Conservation (phyloP, 2,797 vertebrate genomes). For the Hylomyscus alleni region DNA sequence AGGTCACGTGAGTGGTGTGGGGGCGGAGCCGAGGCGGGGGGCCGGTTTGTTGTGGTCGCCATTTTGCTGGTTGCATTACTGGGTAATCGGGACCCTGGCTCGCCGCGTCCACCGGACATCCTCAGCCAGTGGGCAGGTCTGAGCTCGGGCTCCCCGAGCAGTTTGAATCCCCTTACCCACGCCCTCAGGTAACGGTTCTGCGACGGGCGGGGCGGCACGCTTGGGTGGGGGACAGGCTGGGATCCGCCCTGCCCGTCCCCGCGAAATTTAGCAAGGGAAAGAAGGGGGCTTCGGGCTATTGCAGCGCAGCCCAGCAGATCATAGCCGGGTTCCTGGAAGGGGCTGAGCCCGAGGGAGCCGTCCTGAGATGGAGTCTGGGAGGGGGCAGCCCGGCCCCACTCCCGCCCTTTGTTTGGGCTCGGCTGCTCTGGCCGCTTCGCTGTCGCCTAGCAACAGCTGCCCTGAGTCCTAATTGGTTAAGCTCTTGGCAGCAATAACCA, state of each 20-base stretch:
- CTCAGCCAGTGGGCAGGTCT: conserved; percentile 78
- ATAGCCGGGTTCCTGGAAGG: conserved; percentile 76
- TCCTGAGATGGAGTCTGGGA: conserved; percentile 40
- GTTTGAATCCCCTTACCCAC: conserved; percentile 77
- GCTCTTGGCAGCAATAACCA: conserved; percentile 92
- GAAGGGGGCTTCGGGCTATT: conserved; percentile 65
- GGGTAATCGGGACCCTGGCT: conserved; percentile 87
- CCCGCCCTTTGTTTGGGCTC: conserved; percentile 93
- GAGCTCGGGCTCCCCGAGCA: conserved; percentile 83
- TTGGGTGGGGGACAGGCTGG: neutral
- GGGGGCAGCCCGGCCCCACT: conserved; percentile 81
- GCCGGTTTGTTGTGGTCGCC: conserved; percentile 94
- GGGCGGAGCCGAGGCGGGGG: conserved; percentile 73
- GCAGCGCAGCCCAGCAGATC: conserved; percentile 61
- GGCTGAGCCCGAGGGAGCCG: conserved; percentile 58
- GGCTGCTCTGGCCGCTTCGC: conserved; percentile 96
- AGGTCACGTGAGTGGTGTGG: conserved; percentile 69
- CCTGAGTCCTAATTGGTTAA: conserved; percentile 94
- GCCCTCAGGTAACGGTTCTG: conserved; percentile 82
- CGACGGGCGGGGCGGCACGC: neutral
- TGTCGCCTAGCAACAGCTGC: conserved; percentile 95
- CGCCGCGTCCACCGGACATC: conserved; percentile 58
- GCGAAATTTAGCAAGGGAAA: conserved; percentile 53
- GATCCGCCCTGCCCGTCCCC: conserved; percentile 69
- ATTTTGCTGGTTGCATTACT: conserved; percentile 90